Evolutionary conservation across 2,113 vertebrate species (phyloP).

Genomic region (Neolamprologus falcicula): DNA sequence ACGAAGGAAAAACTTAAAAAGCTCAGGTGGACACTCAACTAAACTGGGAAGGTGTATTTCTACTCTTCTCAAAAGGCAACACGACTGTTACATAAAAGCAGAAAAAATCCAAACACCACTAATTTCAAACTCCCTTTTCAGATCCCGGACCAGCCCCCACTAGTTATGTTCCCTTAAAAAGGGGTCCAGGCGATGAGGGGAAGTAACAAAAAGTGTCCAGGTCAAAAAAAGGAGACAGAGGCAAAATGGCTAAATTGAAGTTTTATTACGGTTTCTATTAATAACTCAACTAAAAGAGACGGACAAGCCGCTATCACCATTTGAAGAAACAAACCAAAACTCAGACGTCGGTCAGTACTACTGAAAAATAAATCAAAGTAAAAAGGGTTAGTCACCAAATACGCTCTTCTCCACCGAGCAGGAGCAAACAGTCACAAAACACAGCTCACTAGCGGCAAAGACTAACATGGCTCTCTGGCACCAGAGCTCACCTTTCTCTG

Average conservation of each 20-base stretch:
- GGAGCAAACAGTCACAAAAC: neutral
- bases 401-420: neutral
- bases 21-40: neutral
- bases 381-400: neutral
- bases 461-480: neutral
- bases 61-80: neutral
- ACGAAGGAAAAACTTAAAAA: neutral
- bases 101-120: neutral
- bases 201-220: neutral
- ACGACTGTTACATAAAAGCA: neutral
- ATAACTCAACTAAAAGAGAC: neutral
- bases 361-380: neutral
- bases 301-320: neutral
- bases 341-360: neutral
- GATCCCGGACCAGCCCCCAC: neutral
- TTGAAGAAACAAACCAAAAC: neutral
- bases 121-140: neutral
- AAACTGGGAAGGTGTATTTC: neutral
- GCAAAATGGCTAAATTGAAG: neutral
- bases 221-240: neutral
- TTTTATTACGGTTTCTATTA: neutral
- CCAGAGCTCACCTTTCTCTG: neutral
- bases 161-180: neutral
- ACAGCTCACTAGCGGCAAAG: neutral
- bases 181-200: neutral